A percentile compares a stretch with the other conserved stretches of the same genome.
Conservation (phyloP, 1,140 invertebrate species). For the Caerostris extrusa region DNA sequence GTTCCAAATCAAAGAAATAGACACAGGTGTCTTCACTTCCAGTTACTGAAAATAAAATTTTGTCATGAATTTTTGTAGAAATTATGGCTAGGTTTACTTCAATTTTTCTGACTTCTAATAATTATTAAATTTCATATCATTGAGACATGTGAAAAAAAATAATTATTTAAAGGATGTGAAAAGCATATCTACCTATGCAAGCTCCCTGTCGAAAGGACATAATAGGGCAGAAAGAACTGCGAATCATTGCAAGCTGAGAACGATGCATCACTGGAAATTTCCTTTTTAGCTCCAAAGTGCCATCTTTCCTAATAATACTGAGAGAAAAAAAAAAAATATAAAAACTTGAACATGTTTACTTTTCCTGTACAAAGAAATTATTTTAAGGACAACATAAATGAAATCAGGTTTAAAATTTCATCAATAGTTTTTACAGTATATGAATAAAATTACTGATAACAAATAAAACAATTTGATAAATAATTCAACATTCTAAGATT, state of each 20-base stretch:
- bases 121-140: not conserved
- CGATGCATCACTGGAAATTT: constrained; percentile 87
- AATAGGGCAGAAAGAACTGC: constrained; percentile 88
- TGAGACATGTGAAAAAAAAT: not conserved
- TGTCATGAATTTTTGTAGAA: not conserved
- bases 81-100: too few relatives aligned
- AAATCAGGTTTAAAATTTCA: not conserved
- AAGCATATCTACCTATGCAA: constrained; percentile 86
- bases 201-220: constrained; percentile 91
- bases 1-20: constrained; percentile 91
- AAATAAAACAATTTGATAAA: too few relatives aligned
- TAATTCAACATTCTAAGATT: too few relatives aligned
- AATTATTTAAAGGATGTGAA: too few relatives aligned
- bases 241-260: constrained; percentile 80
- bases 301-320: constrained; percentile 87
- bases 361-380: not conserved
- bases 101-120: too few relatives aligned
- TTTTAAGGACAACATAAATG: not conserved
- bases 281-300: constrained; percentile 85
- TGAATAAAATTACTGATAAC: too few relatives aligned
- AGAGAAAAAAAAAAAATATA: constrained; percentile 77
- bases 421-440: too few relatives aligned
- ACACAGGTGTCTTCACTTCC: constrained; percentile 93
- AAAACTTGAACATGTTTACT: not conserved
- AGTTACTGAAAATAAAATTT: constrained; percentile 84